These are phyloP conservation scores for Stenurella melanura DNA, from an alignment of 2,888 invertebrate genomes.

Conservation along the genomic window DNA sequence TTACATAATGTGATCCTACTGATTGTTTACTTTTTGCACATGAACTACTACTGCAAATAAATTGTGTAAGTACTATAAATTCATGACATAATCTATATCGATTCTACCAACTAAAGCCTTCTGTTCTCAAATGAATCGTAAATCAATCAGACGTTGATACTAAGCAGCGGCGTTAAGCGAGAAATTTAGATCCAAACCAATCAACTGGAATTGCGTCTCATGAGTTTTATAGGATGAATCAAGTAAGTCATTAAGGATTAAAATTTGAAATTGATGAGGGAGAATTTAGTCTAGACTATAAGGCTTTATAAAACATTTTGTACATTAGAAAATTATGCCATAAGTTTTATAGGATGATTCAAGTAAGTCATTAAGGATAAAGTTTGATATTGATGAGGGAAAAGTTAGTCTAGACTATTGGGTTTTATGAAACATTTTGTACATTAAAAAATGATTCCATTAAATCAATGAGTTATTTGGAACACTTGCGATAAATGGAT, in stretches of 20 bases:
- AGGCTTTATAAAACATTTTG: background rate
- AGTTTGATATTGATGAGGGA: too few species aligned
- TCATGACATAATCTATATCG: background rate
- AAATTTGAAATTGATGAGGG: conserved; percentile 11
- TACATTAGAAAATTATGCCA: too few species aligned
- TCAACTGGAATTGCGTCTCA: conserved; percentile 27
- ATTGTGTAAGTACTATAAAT: background rate
- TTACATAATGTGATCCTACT: too few species aligned
- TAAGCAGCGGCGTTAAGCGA: conserved; percentile 18
- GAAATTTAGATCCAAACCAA: conserved; percentile 22
- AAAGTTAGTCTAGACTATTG: too few species aligned
- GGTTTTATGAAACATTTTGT: too few species aligned
- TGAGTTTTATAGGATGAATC: conserved; percentile 27
- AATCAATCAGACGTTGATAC: conserved; percentile 39
- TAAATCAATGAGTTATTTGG: too few species aligned
- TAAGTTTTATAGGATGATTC: too few species aligned
- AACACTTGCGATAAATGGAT: too few species aligned
- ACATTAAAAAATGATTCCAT: too few species aligned
- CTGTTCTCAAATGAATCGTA: conserved; percentile 26
- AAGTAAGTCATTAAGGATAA: too few species aligned
- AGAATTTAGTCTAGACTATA: background rate
- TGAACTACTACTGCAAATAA: background rate
- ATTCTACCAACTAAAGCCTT: conserved; percentile 33
- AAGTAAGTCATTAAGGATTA: conserved; percentile 5
- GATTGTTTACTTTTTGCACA: background rate